phyloP scores from a whole-genome alignment of 2,113 vertebrate species.

The Cynoglossus semilaevis region DNA sequence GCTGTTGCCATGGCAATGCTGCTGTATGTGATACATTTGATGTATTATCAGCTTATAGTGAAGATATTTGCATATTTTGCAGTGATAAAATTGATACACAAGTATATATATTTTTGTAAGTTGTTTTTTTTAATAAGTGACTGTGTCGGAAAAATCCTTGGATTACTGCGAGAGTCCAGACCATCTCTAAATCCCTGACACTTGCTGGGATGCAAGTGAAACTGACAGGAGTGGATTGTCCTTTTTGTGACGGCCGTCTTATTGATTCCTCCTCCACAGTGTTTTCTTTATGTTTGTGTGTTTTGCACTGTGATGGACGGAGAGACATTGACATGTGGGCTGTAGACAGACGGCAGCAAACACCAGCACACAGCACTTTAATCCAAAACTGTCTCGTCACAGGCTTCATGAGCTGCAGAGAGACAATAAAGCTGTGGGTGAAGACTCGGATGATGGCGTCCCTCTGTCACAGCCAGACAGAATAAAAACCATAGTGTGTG shows the following conservation, averaged over 20 bases:
- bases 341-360: constrained; percentile 26
- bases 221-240: not conserved
- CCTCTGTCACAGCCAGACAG: constrained; percentile 26
- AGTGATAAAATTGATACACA: too few relatives aligned
- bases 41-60: not conserved
- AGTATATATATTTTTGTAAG: too few relatives aligned
- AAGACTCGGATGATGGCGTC: constrained; percentile 14
- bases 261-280: constrained; percentile 34
- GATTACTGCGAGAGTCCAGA: constrained; percentile 1
- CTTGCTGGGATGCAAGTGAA: too few relatives aligned
- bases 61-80: not conserved
- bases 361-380: constrained; percentile 43
- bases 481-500: constrained; percentile 33
- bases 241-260: constrained; percentile 25
- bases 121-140: not conserved
- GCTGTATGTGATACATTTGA: not conserved
- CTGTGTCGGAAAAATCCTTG: not conserved
- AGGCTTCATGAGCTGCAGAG: constrained; percentile 49
- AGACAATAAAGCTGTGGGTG: constrained; percentile 60
- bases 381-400: constrained; percentile 55
- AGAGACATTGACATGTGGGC: constrained; percentile 29
- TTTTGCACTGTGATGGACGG: constrained; percentile 31
- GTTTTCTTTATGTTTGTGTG: constrained; percentile 5
- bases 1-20: not conserved
- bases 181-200: constrained; percentile 9